A percentile compares a stretch with the other conserved stretches of the same genome.
These are phyloP conservation scores for Liasis olivaceus DNA, from an alignment of 2,797 vertebrate genomes.

Conservation along the genomic window DNA sequence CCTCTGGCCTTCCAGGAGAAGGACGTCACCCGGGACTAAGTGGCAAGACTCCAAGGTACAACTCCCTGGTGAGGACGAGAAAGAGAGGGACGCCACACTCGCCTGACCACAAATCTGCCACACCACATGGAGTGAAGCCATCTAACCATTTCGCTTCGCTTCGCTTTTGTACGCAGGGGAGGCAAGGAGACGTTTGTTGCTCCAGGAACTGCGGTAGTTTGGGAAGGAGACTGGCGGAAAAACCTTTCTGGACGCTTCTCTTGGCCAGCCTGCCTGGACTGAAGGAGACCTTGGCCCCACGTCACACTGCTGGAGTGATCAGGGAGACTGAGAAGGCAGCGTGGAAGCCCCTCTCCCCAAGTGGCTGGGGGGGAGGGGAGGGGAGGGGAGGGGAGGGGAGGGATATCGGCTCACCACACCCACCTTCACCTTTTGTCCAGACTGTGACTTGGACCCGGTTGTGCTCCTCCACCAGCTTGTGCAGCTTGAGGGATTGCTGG, in stretches of 20 bases:
- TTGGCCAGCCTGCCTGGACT: neutral
- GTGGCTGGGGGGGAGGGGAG: neutral
- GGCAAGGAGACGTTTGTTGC: neutral
- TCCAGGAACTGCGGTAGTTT: neutral
- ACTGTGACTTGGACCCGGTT: conserved; percentile 64
- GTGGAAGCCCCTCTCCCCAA: neutral
- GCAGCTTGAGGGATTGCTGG: conserved; percentile 69
- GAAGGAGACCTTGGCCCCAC: no score
- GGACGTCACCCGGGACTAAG: conserved; percentile 66
- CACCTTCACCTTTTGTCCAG: conserved; percentile 57
- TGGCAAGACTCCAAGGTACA: conserved; percentile 62
- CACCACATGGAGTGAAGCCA: neutral
- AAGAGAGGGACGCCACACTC: fast-evolving
- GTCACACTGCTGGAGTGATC: neutral
- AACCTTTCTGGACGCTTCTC: neutral
- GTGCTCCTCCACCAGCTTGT: conserved; percentile 59
- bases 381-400: no score
- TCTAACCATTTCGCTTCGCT: fast-evolving
- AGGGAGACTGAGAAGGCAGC: neutral
- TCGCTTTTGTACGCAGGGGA: neutral
- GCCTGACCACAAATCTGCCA: no score
- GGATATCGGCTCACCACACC: neutral
- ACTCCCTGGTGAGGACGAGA: conserved; percentile 43
- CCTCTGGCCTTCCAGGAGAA: conserved; percentile 63
- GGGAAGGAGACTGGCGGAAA: neutral